A percentile compares a stretch with the other conserved stretches of the same genome.
Conservation (phyloP, 2,888 invertebrate genomes). For the Lithophane socia region DNA sequence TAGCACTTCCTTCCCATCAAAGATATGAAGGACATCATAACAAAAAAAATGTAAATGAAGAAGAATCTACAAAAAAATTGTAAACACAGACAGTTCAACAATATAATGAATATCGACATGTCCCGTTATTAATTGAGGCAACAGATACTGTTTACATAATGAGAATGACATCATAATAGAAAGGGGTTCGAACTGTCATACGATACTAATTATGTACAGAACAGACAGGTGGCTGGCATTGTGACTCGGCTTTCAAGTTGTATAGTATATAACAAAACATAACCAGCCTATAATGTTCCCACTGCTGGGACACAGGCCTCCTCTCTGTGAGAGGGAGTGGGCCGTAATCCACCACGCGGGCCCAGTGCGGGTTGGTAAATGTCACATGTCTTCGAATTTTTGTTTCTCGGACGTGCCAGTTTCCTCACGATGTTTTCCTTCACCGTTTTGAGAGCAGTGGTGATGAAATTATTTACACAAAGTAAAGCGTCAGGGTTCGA, state of each 20-base stretch:
- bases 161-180: conserved; percentile 58
- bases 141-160: conserved; percentile 39
- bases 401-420: no score
- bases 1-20: conserved; percentile 1
- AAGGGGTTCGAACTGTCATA: conserved; percentile 63
- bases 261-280: no score
- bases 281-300: no score
- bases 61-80: conserved; percentile 5
- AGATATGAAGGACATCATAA: background rate
- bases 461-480: no score
- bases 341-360: no score
- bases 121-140: conserved; percentile 22
- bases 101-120: conserved; percentile 1
- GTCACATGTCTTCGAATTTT: no score
- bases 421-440: no score
- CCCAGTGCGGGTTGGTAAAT: no score
- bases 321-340: no score
- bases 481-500: no score
- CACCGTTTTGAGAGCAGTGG: no score
- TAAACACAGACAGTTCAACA: conserved; percentile 1
- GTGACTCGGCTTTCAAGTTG: conserved; percentile 26
- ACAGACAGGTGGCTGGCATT: background rate
- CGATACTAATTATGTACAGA: conserved; percentile 17
- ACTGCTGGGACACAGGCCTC: no score
- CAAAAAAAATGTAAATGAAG: background rate